Percentiles rank a stretch among this genome's conserved stretches.
These are phyloP conservation scores for Rhabdomys pumilio DNA, from an alignment of 2,797 vertebrate species.

Conservation along the genomic window DNA sequence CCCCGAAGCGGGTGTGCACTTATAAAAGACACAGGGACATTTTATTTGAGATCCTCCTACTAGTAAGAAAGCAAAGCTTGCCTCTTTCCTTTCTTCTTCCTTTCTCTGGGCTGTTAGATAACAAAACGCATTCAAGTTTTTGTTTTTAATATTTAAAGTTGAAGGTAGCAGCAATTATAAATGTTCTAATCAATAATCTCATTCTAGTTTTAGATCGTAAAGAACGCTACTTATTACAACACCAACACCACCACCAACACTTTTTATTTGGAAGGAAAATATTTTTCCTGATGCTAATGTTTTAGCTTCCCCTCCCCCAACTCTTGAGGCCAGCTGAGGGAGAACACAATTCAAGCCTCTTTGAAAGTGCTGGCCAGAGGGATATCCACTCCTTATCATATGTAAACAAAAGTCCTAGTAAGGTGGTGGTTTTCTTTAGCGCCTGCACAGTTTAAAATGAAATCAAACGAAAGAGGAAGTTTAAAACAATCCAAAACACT, in stretches of 20 bases:
- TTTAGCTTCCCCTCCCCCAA: conserved; percentile 21
- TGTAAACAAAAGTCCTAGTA: conserved; percentile 55
- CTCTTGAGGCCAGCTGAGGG: conserved; percentile 13
- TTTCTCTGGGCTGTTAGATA: conserved; percentile 36
- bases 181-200: conserved; percentile 12
- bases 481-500: neutral
- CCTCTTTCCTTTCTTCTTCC: conserved; percentile 23
- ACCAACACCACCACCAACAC: neutral
- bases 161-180: neutral
- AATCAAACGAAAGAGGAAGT: conserved; percentile 62
- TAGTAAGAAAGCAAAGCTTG: neutral
- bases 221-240: neutral
- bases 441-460: conserved; percentile 57
- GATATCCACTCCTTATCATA: conserved; percentile 80
- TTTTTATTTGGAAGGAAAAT: conserved; percentile 31
- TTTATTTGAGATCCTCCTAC: conserved; percentile 4
- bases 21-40: neutral
- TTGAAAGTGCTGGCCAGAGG: conserved; percentile 32
- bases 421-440: conserved; percentile 4
- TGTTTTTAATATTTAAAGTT: neutral
- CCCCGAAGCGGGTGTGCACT: neutral
- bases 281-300: conserved; percentile 30
- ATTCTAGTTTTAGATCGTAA: conserved; percentile 28
- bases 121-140: neutral
- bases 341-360: conserved; percentile 52